Evolutionary conservation across 23 tunicate genomes (phyloP).

Genomic region (Ciona savignyi): DNA sequence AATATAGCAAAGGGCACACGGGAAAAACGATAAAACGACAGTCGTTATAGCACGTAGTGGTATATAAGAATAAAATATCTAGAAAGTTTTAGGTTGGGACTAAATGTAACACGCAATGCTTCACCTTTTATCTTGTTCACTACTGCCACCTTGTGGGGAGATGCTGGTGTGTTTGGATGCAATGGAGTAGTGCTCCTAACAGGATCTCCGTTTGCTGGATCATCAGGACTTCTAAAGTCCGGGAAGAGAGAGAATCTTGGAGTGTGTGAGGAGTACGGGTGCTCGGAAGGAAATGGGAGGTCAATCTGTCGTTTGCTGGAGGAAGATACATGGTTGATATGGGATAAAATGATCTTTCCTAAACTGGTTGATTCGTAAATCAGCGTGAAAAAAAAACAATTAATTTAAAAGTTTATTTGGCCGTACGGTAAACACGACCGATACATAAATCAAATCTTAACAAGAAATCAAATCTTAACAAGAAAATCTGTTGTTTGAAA

Average conservation of each 20-base stretch:
- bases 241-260: slow-evolving; percentile 77
- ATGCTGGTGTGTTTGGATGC: slow-evolving; percentile 59
- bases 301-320: slow-evolving; percentile 57
- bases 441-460: too few species aligned
- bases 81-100: too few species aligned
- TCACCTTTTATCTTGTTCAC: slow-evolving; percentile 68
- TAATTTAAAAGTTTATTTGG: too few species aligned
- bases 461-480: too few species aligned
- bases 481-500: too few species aligned
- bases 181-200: slow-evolving; percentile 31
- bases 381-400: too few species aligned
- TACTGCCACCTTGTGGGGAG: slow-evolving; percentile 23
- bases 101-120: too few species aligned
- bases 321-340: too few species aligned
- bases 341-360: too few species aligned
- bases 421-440: too few species aligned
- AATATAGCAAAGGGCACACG: too few species aligned
- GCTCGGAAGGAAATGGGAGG: slow-evolving; percentile 88
- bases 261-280: slow-evolving; percentile 73
- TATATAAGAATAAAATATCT: background rate
- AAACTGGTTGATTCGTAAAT: too few species aligned
- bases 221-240: slow-evolving; percentile 65
- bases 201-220: slow-evolving; percentile 75
- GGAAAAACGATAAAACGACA: background rate
- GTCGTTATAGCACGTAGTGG: background rate